Conservation (phyloP, 2,888 invertebrate genomes). For the Oscheius sp. region DNA sequence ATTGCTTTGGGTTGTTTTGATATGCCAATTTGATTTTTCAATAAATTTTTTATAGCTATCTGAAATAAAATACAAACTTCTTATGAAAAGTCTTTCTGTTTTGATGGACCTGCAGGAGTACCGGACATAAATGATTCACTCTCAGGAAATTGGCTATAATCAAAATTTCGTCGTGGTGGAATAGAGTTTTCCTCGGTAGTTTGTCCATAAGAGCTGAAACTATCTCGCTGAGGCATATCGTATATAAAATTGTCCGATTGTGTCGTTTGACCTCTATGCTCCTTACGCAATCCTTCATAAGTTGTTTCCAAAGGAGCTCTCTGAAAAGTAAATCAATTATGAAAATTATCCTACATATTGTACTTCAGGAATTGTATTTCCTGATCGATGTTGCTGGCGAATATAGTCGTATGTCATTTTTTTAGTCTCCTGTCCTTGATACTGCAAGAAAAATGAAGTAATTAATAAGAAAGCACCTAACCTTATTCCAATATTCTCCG, state of each 20-base stretch:
- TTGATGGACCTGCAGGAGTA: conserved; percentile 12
- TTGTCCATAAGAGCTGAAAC: neutral
- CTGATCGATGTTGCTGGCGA: conserved; percentile 38
- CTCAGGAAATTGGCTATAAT: neutral
- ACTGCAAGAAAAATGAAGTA: neutral
- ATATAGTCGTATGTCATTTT: conserved; percentile 41
- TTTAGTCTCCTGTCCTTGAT: conserved; percentile 9
- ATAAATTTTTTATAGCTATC: neutral
- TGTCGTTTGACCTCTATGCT: neutral
- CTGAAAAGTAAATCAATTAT: neutral
- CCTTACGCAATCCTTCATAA: conserved; percentile 3
- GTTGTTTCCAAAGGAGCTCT: neutral
- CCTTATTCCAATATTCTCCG: conserved; percentile 49
- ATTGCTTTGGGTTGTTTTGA: conserved; percentile 71
- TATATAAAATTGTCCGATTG: conserved; percentile 7
- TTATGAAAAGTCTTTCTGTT: neutral
- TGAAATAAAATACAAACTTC: neutral
- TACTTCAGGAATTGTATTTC: neutral
- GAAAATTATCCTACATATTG: neutral
- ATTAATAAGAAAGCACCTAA: neutral
- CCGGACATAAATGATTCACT: conserved; percentile 12
- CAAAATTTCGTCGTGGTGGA: neutral
- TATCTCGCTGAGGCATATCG: neutral
- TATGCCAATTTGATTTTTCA: conserved; percentile 54
- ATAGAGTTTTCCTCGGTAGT: neutral